Percentiles rank a stretch among this genome's conserved stretches.
These are phyloP conservation scores for Gobio occitaniae DNA, from an alignment of 2,797 vertebrate genomes.

Conservation along the genomic window DNA sequence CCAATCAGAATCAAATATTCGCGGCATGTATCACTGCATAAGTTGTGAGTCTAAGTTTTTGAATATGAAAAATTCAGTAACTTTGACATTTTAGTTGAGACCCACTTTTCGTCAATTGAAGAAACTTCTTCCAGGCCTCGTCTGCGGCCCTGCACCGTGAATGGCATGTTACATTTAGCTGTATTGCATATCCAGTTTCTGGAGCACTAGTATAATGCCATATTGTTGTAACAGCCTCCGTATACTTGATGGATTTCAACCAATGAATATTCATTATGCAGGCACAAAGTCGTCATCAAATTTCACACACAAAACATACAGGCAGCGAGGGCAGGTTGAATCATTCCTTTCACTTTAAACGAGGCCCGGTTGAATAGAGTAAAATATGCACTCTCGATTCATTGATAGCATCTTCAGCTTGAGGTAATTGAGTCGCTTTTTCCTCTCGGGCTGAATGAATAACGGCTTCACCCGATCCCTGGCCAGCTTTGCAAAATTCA, in stretches of 20 bases:
- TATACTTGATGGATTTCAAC: slow-evolving; percentile 67
- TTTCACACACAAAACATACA: slow-evolving; percentile 84
- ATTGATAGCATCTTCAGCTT: slow-evolving; percentile 98
- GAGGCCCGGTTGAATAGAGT: slow-evolving; percentile 92
- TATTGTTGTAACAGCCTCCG: slow-evolving; percentile 61
- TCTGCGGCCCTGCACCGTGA: background rate
- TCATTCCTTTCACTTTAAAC: slow-evolving; percentile 95
- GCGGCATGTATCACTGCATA: background rate
- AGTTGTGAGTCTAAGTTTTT: background rate
- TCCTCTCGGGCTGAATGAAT: slow-evolving; percentile 93
- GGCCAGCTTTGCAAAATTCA: slow-evolving; percentile 86
- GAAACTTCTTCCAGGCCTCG: slow-evolving; percentile 11
- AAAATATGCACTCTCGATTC: slow-evolving; percentile 97
- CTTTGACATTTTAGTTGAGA: background rate
- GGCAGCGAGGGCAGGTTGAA: slow-evolving; percentile 86
- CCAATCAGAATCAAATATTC: background rate
- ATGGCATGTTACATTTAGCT: slow-evolving; percentile 45
- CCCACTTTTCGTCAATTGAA: background rate
- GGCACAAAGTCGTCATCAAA: slow-evolving; percentile 89
- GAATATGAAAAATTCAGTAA: background rate
- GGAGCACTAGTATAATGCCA: slow-evolving; percentile 63
- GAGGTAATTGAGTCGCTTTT: slow-evolving; percentile 97
- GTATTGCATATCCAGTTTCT: slow-evolving; percentile 45
- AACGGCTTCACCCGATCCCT: slow-evolving; percentile 98
- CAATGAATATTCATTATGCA: slow-evolving; percentile 84